Base-by-base conservation (phyloP, 2,113 vertebrate species). In the Bostrychus sinensis region DNA sequence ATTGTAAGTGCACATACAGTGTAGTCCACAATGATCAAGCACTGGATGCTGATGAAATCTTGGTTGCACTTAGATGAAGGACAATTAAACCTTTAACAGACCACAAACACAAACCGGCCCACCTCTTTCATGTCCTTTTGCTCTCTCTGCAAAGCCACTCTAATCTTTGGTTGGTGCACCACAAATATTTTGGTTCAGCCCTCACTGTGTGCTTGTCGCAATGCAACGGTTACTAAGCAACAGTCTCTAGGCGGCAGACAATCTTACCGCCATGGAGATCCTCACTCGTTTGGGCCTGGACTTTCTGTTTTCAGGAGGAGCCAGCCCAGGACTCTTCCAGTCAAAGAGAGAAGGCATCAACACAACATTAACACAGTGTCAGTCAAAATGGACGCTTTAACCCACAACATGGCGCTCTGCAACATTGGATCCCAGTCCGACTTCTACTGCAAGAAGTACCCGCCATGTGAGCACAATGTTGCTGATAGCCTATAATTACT, bases 241-340 rank as follows among this genome's bases (percentile, higher is more conserved):
- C 89, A 77, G 86, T 88, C 77, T 88, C 82, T 79, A 82, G 84
- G 86, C 76, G 74, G 86, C 73, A 69, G 85, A 86, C 84, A 84
- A 67, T 90, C 96, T 93, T 95, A 98, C 96, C 91, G 91, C 90
- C 81, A 96, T 84, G 85, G 95, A 95, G 91, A 96, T 95, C 75
- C 93, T 94, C 91, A 96, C 94, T 38, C 92, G 93, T 87, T 96
- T 98, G 89, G 91, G 86, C 91, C 93, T 94, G 91, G 89, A 88
- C 89, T 94, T 95, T 88, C 86, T 94, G 83, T 90, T 92, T 54
- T 94, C 93, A 77, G 89, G 85, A 70, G 89, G 72, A 74, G 83
- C 91, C 56, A 90, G 85, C 81, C 88, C 90, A 86, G 90, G 79
- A 88, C 92, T 93, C 91, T 93, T 92, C 75, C 75, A 69, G 76